Percentiles rank a stretch among this genome's conserved stretches.
These are phyloP conservation scores for Cosmorhoe ocellata DNA, from an alignment of 2,888 invertebrate genomes.

Conservation along the genomic window DNA sequence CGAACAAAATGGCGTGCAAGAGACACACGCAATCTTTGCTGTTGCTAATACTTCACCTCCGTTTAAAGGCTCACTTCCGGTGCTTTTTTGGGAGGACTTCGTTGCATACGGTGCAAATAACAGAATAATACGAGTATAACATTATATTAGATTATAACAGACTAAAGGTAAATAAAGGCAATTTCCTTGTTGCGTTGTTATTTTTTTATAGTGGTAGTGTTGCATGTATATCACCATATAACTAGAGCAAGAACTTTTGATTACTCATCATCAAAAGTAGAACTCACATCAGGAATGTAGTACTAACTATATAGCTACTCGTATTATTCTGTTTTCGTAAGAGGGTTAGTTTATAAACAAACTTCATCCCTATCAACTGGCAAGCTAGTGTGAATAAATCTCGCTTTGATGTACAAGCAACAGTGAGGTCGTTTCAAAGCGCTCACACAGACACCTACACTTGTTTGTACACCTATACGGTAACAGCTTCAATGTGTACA, in stretches of 20 bases:
- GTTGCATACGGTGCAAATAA: constrained; percentile 25
- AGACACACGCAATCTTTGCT: constrained; percentile 74
- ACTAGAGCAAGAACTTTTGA: too few species aligned
- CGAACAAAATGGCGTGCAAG: constrained; percentile 75
- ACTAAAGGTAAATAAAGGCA: background rate
- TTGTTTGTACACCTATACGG: constrained; percentile 12
- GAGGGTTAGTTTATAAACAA: constrained; percentile 1
- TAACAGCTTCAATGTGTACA: constrained; percentile 50
- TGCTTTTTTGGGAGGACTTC: constrained; percentile 34
- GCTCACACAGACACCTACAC: constrained; percentile 22
- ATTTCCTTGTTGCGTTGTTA: too few species aligned
- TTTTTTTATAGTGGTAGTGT: background rate
- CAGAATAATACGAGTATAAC: too few species aligned
- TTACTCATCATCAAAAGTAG: too few species aligned
- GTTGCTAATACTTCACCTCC: constrained; percentile 61
- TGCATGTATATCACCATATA: too few species aligned
- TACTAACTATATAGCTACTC: background rate
- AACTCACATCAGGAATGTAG: background rate
- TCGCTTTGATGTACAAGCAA: constrained; percentile 23
- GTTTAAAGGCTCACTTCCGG: constrained; percentile 52
- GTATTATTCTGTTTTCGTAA: background rate
- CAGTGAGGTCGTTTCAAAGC: constrained; percentile 25
- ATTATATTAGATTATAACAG: constrained; percentile 2
- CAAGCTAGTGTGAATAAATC: constrained; percentile 7
- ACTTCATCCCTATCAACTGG: constrained; percentile 21